A percentile compares a stretch with the other conserved stretches of the same genome.
These are phyloP conservation scores for Gnathonemus echidnorhynchus DNA, from an alignment of 2,113 vertebrate species.

Conservation along the genomic window DNA sequence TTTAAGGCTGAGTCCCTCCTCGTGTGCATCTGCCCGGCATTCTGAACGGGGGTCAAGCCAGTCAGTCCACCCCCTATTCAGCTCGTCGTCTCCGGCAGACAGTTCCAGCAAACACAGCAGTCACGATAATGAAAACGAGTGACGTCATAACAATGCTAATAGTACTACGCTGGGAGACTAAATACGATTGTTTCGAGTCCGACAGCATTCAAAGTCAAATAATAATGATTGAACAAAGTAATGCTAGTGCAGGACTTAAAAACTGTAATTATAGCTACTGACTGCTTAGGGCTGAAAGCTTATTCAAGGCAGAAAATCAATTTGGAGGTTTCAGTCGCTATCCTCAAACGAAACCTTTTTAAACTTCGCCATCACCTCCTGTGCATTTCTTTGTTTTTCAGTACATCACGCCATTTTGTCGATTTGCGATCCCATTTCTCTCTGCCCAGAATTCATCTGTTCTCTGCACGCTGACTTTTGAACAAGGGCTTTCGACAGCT, in stretches of 20 bases:
- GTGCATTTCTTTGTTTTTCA: slow-evolving; percentile 36
- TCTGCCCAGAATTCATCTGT: slow-evolving; percentile 18
- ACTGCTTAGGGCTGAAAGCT: slow-evolving; percentile 39
- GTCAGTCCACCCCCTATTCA: slow-evolving; percentile 12
- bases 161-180: slow-evolving; percentile 30
- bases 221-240: slow-evolving; percentile 25
- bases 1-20: slow-evolving; percentile 60
- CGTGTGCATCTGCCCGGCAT: background rate
- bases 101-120: slow-evolving; percentile 21
- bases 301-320: slow-evolving; percentile 34
- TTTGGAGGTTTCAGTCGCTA: slow-evolving; percentile 11
- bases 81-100: slow-evolving; percentile 38
- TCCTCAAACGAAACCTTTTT: slow-evolving; percentile 31
- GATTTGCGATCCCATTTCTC: slow-evolving; percentile 37
- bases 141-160: slow-evolving; percentile 26
- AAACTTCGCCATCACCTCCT: slow-evolving; percentile 40
- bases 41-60: background rate
- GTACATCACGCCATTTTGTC: slow-evolving; percentile 40
- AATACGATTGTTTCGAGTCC: slow-evolving; percentile 21
- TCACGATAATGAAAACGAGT: background rate
- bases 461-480: slow-evolving; percentile 6
- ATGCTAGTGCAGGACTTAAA: slow-evolving; percentile 30
- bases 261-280: slow-evolving; percentile 34
- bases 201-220: slow-evolving; percentile 20
- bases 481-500: slow-evolving; percentile 44